Percentiles rank a stretch among this genome's conserved stretches.
Conservation (phyloP, 2,888 invertebrate species). For the Leptogaster cylindrica region DNA sequence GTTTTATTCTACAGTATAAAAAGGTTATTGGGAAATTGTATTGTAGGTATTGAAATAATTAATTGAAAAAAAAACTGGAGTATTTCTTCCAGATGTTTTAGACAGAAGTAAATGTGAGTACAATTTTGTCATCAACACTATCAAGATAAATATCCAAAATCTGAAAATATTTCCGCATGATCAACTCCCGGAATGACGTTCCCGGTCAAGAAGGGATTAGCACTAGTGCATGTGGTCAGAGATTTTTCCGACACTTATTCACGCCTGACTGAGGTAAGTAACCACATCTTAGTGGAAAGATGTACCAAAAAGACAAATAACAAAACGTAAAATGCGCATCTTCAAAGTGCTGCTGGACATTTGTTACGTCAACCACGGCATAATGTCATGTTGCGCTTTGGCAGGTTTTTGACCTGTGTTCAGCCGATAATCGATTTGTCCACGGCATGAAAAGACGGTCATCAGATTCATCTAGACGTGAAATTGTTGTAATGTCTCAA, state of each 20-base stretch:
- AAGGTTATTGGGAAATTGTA: too few species aligned
- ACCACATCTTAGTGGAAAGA: conserved; percentile 19
- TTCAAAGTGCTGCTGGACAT: conserved; percentile 7
- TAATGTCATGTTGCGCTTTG: not conserved
- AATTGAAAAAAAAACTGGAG: too few species aligned
- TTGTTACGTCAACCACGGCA: conserved; percentile 31
- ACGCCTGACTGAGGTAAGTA: conserved; percentile 31
- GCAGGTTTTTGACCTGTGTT: conserved; percentile 36
- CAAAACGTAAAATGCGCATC: not conserved
- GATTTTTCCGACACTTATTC: conserved; percentile 15
- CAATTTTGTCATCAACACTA: not conserved
- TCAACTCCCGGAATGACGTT: not conserved
- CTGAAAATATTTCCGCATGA: not conserved
- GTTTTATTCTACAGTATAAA: too few species aligned
- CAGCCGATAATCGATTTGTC: conserved; percentile 41
- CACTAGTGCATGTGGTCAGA: conserved; percentile 20
- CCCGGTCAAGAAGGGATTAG: not conserved
- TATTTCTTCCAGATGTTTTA: too few species aligned
- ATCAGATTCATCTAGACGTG: conserved; percentile 35
- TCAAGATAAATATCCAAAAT: not conserved
- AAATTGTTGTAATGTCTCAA: conserved; percentile 42
- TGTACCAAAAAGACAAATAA: not conserved
- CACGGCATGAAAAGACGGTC: conserved; percentile 38
- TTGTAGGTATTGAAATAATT: too few species aligned
- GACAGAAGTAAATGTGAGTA: too few species aligned